phyloP scores from a whole-genome alignment of 2,797 vertebrate genomes.

The Myotis pilosus region DNA sequence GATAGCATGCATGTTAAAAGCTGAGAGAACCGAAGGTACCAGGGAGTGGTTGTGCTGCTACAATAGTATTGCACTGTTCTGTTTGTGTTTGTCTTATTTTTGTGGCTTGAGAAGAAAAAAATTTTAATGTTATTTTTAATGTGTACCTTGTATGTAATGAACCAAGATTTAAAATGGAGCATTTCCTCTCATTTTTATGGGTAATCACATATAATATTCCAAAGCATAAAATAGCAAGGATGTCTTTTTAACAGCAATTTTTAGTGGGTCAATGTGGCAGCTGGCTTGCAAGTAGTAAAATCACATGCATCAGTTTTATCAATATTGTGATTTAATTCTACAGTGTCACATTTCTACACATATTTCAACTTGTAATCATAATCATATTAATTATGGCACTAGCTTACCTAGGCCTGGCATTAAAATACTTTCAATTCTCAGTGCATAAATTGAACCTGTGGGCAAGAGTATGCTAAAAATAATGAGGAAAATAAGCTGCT shows the following conservation, averaged over 20 bases:
- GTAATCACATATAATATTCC: neutral
- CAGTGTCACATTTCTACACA: neutral
- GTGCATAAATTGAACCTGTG: neutral
- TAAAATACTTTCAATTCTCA: conserved; percentile 16
- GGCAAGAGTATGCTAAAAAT: neutral
- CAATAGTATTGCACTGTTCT: neutral
- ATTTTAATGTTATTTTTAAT: neutral
- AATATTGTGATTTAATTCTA: conserved; percentile 36
- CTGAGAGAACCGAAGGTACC: neutral
- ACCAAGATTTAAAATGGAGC: neutral
- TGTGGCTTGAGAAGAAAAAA: neutral
- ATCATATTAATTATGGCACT: neutral
- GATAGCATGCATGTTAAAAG: neutral
- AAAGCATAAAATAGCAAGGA: neutral
- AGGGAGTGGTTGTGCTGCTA: neutral
- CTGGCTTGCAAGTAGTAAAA: neutral
- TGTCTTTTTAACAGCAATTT: neutral
- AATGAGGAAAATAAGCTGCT: neutral
- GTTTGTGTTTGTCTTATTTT: neutral
- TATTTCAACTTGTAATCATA: neutral
- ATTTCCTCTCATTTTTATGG: neutral
- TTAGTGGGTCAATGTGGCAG: neutral
- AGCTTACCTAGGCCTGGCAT: neutral
- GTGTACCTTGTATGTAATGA: neutral
- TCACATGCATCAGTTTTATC: neutral